Evolutionary conservation across 2,113 vertebrate species (phyloP).

Genomic region (Castor canadensis): DNA sequence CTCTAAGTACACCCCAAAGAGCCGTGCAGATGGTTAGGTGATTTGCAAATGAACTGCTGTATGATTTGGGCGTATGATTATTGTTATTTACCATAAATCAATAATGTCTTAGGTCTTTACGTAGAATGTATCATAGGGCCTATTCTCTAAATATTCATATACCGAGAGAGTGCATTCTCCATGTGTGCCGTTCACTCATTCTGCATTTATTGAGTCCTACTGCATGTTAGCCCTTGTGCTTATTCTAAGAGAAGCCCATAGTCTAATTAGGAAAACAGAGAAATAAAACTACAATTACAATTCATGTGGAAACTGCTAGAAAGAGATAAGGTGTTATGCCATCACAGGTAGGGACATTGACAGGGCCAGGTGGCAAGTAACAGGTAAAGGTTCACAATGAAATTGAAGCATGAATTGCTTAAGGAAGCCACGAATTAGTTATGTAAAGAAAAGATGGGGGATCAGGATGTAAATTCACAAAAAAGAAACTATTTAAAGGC

Average conservation of each 20-base stretch:
- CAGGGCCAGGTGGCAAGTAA: background rate
- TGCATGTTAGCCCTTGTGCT: background rate
- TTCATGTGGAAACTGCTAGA: background rate
- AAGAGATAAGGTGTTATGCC: background rate
- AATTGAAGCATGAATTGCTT: background rate
- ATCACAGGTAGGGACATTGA: background rate
- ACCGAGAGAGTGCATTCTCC: background rate
- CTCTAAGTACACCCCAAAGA: background rate
- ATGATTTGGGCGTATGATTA: background rate
- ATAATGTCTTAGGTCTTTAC: background rate
- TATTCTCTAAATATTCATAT: background rate
- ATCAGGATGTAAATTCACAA: background rate
- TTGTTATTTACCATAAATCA: background rate
- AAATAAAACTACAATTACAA: background rate
- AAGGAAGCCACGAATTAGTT: background rate
- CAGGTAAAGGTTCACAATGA: background rate
- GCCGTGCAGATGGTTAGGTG: background rate
- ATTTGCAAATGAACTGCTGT: background rate
- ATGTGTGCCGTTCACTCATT: background rate
- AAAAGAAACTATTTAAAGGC: constrained; percentile 4
- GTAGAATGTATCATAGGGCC: background rate
- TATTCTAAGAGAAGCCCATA: background rate
- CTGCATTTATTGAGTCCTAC: background rate
- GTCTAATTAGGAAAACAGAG: background rate
- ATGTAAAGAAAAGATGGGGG: background rate